These are phyloP conservation scores for Nicator chloris DNA, from an alignment of 2,113 vertebrate genomes.

Conservation along the genomic window DNA sequence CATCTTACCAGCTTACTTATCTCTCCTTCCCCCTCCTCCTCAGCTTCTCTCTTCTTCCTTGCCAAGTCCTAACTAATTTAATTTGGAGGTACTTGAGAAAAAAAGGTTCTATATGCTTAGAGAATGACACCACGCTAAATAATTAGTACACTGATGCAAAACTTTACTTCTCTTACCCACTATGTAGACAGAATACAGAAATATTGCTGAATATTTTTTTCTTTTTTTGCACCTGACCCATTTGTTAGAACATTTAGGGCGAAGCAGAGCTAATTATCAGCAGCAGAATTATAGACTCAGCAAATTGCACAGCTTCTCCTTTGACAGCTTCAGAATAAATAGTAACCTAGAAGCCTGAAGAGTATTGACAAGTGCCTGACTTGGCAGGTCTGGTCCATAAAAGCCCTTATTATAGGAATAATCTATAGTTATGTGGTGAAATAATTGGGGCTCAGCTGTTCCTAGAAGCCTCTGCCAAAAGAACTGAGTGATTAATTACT, in stretches of 20 bases:
- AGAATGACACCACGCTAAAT: neutral
- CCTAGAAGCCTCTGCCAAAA: neutral
- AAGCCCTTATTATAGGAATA: neutral
- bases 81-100: neutral
- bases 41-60: neutral
- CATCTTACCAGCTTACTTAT: neutral
- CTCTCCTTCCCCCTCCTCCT: neutral
- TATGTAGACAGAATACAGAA: neutral
- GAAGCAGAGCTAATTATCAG: constrained; percentile 8
- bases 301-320: neutral
- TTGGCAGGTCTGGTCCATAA: neutral
- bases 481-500: neutral
- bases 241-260: neutral
- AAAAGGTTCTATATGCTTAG: neutral
- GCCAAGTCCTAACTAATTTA: neutral
- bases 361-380: neutral
- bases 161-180: neutral
- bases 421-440: neutral
- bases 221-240: neutral
- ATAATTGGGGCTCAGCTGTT: neutral
- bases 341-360: neutral
- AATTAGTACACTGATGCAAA: neutral
- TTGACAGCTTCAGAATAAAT: neutral
- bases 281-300: neutral
- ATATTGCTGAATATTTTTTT: neutral